Base-by-base conservation (phyloP, 2,888 invertebrate species). In the Pandemis cinnamomeana region DNA sequence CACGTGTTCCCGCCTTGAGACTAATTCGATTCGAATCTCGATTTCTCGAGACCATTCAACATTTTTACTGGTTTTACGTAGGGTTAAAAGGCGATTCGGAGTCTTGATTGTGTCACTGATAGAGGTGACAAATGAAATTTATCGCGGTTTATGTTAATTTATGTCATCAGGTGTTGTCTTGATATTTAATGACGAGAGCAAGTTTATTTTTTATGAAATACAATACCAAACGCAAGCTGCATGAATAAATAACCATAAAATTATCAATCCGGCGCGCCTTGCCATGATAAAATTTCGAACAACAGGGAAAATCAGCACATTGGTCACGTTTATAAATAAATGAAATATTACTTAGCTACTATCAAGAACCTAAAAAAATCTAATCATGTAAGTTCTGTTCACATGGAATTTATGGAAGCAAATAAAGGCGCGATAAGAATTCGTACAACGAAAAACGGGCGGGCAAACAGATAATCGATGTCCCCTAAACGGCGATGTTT, bases 381-480 rank as follows among this genome's bases (percentile, higher is more conserved):
- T 67, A 73, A 61, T 61, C 70, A 46, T 36, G 27, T 13, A 36
- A 62, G 41, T 66, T 69, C 58, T 48, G 44, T 51, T 13, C 42
- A 67, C 69, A 66, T 79, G 77, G 77, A 78, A 85, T 82, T 82
- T 80, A 81, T 46, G 27, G 27, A 72, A 75, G 73, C 80, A 81
- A 87, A 87, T 80, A 86, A 78, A 77, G 74, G 72, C 75, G 73
- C 79, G 86, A 89, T 86, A 87, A 84, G 82, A 69, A 44, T 67
- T 69, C 46, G 53, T 79, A 80, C 81, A 82, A 80, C 81, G 82
- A 83, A 80, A 80, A 82, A 83, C 80, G 81, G 74, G 79, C 82
- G 81, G 74, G 79, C 82, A 86, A 88, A 89, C 85, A 87, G 79
- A 82, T 86, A 82, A 87, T 86, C 80, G 85, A 84, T 82, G 84